A percentile compares a stretch with the other conserved stretches of the same genome.
Evolutionary conservation across 2,113 vertebrate genomes (phyloP).

Genomic region (Buteo buteo): DNA sequence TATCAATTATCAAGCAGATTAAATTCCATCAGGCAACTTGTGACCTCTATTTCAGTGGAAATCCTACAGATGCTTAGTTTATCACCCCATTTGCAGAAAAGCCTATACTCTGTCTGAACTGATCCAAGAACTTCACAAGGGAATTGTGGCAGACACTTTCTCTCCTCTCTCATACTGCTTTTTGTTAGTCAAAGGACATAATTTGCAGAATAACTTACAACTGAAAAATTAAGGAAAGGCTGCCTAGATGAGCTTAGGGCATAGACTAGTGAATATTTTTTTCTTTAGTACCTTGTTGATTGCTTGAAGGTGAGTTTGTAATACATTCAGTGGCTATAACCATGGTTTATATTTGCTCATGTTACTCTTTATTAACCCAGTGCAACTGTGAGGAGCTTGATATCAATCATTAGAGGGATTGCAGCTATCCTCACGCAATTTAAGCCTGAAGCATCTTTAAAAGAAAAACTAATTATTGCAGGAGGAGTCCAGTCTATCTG

Average conservation of each 20-base stretch:
- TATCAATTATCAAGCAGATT: background rate
- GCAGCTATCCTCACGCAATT: background rate
- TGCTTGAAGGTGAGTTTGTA: background rate
- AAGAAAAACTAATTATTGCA: background rate
- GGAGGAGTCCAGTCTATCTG: background rate
- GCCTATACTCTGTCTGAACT: background rate
- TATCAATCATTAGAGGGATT: background rate
- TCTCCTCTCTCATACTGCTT: background rate
- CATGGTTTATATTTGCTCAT: background rate
- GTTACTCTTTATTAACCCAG: background rate
- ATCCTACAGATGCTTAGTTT: background rate
- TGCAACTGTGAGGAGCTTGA: background rate
- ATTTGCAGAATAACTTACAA: background rate
- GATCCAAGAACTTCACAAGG: background rate
- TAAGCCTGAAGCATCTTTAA: background rate
- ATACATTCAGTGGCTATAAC: background rate
- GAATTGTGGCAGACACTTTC: background rate
- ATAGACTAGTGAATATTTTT: background rate
- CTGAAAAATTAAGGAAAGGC: background rate
- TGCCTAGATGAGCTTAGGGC: background rate
- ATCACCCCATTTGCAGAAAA: background rate
- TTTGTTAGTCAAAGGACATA: background rate
- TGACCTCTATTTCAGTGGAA: background rate
- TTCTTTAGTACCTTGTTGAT: background rate
- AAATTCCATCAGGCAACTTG: background rate